Conservation (phyloP, 2,113 vertebrate species). For the Alosa alosa region DNA sequence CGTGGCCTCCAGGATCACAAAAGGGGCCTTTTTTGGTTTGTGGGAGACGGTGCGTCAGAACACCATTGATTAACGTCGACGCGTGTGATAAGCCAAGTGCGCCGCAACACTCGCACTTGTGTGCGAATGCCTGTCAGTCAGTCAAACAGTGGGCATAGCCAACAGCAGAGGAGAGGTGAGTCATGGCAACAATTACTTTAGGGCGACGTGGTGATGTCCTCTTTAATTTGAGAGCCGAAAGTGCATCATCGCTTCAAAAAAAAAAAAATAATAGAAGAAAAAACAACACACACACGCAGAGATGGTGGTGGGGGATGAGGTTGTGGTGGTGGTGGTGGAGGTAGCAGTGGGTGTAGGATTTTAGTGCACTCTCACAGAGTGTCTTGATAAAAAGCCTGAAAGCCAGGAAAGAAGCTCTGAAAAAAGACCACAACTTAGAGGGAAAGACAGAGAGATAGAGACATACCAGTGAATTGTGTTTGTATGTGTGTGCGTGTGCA, state of each 20-base stretch:
- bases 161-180: constrained; percentile 26
- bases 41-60: not conserved
- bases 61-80: not conserved
- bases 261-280: constrained; percentile 49
- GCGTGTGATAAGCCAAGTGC: not conserved
- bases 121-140: not conserved
- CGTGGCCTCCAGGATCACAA: not conserved
- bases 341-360: constrained; percentile 44
- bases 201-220: constrained; percentile 27
- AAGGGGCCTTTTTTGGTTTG: not conserved
- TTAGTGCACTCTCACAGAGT: constrained; percentile 38
- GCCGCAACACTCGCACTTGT: not conserved
- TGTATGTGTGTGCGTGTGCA: too few relatives aligned
- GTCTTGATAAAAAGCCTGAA: constrained; percentile 30
- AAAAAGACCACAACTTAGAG: not conserved
- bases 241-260: constrained; percentile 53
- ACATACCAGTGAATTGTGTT: too few relatives aligned
- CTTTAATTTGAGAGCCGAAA: constrained; percentile 49
- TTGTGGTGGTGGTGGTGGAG: constrained; percentile 19
- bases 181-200: constrained; percentile 46
- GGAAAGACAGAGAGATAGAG: not conserved
- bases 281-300: not conserved
- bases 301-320: not conserved
- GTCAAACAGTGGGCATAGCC: not conserved
- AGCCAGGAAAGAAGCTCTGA: not conserved